Base-by-base conservation (phyloP, 2,797 vertebrate genomes). In the Chelidonichthys spinosus region DNA sequence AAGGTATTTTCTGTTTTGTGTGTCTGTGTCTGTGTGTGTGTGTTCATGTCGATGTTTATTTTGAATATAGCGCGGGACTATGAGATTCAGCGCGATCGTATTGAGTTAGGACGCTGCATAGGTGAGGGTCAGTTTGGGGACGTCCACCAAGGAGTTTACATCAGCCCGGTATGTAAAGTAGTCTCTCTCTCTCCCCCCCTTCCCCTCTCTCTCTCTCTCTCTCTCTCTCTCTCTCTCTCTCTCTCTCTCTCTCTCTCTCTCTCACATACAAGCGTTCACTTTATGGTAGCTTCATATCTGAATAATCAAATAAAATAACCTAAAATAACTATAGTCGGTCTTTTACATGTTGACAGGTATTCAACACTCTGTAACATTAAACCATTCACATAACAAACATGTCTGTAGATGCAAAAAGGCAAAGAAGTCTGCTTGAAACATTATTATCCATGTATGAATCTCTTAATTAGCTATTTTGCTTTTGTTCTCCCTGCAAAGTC, bases 111-210 rank as follows among this genome's bases (percentile, higher is more conserved):
- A 14, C 96, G 97, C 72, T 99, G 98, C 87, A 98, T 99, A 56
- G 98, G 98, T 39, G 98, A 99, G 92, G 98, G 98, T 59, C 98
- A 99, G 83, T 99, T 99, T 89, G 98, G 98, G 90, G 98, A 99
- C 6, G 98, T 99, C 11, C 98, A 99, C 85, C 97, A 99, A 90
- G 98, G 98, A 81, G 92, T 98, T 79, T 99, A 99, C 90, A 90
- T 97, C 83, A 98, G 96, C 89, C 95, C 96, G 85, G 98, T 99
- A 95, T 83, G 74, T 58, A 55, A 14, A 8, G 25, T 39, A n/a
- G 10, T 60, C 53, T 42, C n/a, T 74, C 7, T 46, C 8, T 65
- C 37, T 53, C 25, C 2, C 25, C 2, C 25, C 2, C 25, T 25
- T 2, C 2, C 25, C 2, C 25, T 25, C 25, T 25, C 25, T 25